Conservation (phyloP, 2,113 vertebrate genomes). For the human (Homo sapiens) region GRCh38 chr3:156718001-156718500, state of each 20-base stretch:
- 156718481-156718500: neutral
- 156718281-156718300: neutral
- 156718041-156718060: neutral
- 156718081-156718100: neutral
- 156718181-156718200: neutral
- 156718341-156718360: neutral
- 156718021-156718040: neutral
- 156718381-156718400: neutral
- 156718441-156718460: neutral
- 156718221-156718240: neutral
- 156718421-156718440: neutral
- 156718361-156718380: neutral
- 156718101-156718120: too few relatives aligned
- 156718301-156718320: neutral
- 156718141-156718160: neutral
- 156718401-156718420: neutral
- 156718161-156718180: neutral
- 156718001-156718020: neutral
- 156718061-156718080: neutral
- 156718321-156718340: neutral
- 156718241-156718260: neutral
- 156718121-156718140: too few relatives aligned
- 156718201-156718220: neutral
- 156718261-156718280: neutral
- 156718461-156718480: neutral